phyloP scores from a whole-genome alignment of 2,797 vertebrate genomes.

The Natrix natrix region DNA sequence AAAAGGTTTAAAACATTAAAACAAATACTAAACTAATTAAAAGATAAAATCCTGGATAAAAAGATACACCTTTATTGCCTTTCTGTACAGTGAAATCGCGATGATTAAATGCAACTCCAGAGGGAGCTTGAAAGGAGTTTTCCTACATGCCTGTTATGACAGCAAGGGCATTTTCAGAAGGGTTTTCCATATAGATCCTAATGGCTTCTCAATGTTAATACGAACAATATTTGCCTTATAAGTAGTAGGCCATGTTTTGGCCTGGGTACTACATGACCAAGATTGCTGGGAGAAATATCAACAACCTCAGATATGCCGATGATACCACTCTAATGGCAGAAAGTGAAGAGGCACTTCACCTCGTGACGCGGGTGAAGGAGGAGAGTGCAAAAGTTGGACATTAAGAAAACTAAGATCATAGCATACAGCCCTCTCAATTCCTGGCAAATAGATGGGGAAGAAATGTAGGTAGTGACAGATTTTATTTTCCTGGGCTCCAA shows the following conservation, averaged over 20 bases:
- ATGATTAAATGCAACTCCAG: background rate
- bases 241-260: background rate
- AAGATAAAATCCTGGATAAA: background rate
- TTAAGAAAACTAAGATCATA: too few relatives aligned
- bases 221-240: background rate
- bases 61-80: background rate
- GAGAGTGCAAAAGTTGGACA: too few relatives aligned
- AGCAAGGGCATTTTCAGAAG: background rate
- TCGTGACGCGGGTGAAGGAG: too few relatives aligned
- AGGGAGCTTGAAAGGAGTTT: background rate
- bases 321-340: too few relatives aligned
- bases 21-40: background rate
- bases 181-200: background rate
- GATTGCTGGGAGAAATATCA: too few relatives aligned
- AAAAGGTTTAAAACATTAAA: background rate
- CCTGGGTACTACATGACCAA: background rate
- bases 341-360: too few relatives aligned
- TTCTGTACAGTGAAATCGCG: background rate
- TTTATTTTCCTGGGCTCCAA: too few relatives aligned
- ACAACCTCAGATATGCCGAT: too few relatives aligned
- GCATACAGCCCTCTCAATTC: too few relatives aligned
- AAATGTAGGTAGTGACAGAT: too few relatives aligned
- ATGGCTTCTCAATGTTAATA: background rate
- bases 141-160: background rate
- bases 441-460: too few relatives aligned